Percentiles rank a stretch among this genome's conserved stretches.
These are phyloP conservation scores for Pelodytes ibericus DNA, from an alignment of 2,797 vertebrate species.

Conservation along the genomic window DNA sequence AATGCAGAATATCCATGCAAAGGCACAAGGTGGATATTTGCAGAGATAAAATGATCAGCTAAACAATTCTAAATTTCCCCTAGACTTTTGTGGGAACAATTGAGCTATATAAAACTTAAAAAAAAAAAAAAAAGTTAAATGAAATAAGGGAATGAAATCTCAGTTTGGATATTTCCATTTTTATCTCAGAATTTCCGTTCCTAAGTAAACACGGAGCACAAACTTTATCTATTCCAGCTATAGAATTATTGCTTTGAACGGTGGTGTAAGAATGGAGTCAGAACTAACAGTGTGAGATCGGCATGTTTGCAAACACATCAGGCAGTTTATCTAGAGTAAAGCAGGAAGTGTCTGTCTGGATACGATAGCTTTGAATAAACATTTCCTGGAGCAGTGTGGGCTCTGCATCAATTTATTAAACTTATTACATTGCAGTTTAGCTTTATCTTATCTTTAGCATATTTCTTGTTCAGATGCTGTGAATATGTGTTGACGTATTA, in stretches of 20 bases:
- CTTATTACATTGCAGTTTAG: not conserved
- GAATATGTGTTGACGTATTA: constrained; percentile 25
- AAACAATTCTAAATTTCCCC: too few species aligned
- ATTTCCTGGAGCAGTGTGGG: not conserved
- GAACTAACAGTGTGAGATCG: constrained; percentile 12
- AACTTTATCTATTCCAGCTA: not conserved
- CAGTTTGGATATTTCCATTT: too few species aligned
- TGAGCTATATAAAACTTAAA: too few species aligned
- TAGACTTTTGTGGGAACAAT: too few species aligned
- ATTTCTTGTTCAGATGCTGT: not conserved
- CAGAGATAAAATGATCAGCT: too few species aligned
- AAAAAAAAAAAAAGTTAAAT: too few species aligned
- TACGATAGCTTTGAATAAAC: constrained; percentile 23
- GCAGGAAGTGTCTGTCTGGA: constrained; percentile 31
- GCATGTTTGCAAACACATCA: constrained; percentile 4
- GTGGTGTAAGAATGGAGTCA: constrained; percentile 5
- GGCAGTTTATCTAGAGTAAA: constrained; percentile 31
- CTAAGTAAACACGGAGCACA: not conserved
- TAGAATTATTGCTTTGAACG: not conserved
- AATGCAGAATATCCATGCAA: too few species aligned
- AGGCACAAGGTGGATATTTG: too few species aligned
- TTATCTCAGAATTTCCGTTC: too few species aligned
- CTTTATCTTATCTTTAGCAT: constrained; percentile 10
- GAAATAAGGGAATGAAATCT: too few species aligned
- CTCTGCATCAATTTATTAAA: not conserved